Evolutionary conservation across 2,113 vertebrate genomes (phyloP), one percentile per base, ranked within the genome.

Genomic region (Cephalopterus ornatus): DNA sequence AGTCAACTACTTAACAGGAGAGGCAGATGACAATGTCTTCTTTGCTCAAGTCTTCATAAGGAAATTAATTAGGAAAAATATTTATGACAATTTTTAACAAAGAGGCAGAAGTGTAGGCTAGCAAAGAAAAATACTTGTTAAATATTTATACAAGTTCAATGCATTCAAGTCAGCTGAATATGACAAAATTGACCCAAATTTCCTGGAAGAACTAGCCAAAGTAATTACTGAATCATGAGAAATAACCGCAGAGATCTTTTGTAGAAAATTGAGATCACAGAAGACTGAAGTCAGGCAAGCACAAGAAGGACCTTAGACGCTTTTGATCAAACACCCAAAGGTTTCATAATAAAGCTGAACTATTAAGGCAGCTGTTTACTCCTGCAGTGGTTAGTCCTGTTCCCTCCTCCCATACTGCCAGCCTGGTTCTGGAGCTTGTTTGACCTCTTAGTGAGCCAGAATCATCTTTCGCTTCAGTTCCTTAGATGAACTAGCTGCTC

Each of bases 131-230:
- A 81, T 20, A 55, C 14, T 87, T 24, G 26, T 90, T 93, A 87
- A 95, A 89, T 85, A 92, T 93, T 93, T 91, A 89, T 35, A 49
- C 41, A 72, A 89, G 59, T 85, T 93, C 65, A 75, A 44, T 19
- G 47, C 20, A 80, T 74, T 63, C 30, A 71, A 91, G 76, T 67
- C 68, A 91, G 68, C 39, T 87, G 35, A 89, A 95, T 39, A 52
- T 14, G 24, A 87, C 28, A 84, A 80, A 90, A 93, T 42, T 83
- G 74, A 92, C 73, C 41, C 2, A 4, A 71, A 91, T 59, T 92
- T 91, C 73, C 91, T 78, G 33, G 52, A 92, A 87, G 30, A 95
- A 91, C 39, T 13, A 91, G 61, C 24, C 39, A 44, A 86, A 91
- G 79, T n/a, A 84, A 87, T 85, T 87, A 89, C 12, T 91, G 74